Evolutionary conservation across 2,797 vertebrate genomes (phyloP).

Genomic region (Nothura maculosa): DNA sequence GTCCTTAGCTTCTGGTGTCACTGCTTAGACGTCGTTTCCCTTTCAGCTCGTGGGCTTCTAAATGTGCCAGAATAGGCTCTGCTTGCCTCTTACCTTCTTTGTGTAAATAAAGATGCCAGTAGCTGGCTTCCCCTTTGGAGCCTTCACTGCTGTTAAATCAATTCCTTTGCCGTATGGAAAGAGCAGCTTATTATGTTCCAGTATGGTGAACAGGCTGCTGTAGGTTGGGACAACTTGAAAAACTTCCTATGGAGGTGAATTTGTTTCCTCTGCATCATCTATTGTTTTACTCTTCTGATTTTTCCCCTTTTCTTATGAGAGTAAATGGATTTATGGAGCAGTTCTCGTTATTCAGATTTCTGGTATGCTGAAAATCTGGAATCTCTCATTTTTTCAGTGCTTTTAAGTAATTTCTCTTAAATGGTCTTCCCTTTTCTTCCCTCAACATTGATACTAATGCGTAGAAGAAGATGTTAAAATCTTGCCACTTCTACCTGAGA

Average conservation of each 20-base stretch:
- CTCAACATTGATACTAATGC: neutral
- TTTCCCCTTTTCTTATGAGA: neutral
- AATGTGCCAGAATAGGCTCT: neutral
- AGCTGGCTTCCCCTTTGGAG: neutral
- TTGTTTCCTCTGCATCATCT: neutral
- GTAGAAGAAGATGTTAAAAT: neutral
- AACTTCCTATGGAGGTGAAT: neutral
- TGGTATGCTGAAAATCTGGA: neutral
- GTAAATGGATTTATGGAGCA: neutral
- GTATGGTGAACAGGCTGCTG: neutral
- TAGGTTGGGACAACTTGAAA: neutral
- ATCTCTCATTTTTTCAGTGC: neutral
- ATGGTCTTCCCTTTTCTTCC: neutral
- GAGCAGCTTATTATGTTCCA: neutral
- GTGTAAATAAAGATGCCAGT: neutral
- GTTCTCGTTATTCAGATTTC: neutral
- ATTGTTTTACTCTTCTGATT: neutral
- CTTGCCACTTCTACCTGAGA: neutral
- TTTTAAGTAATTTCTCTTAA: neutral
- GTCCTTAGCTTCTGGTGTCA: neutral
- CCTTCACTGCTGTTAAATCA: neutral
- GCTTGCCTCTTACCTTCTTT: neutral
- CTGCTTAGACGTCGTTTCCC: neutral
- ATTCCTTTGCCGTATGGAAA: neutral
- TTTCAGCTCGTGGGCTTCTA: neutral